A percentile compares a stretch with the other conserved stretches of the same genome.
phyloP scores from a whole-genome alignment of 2,113 vertebrate genomes.

The Chaetura pelagica region DNA sequence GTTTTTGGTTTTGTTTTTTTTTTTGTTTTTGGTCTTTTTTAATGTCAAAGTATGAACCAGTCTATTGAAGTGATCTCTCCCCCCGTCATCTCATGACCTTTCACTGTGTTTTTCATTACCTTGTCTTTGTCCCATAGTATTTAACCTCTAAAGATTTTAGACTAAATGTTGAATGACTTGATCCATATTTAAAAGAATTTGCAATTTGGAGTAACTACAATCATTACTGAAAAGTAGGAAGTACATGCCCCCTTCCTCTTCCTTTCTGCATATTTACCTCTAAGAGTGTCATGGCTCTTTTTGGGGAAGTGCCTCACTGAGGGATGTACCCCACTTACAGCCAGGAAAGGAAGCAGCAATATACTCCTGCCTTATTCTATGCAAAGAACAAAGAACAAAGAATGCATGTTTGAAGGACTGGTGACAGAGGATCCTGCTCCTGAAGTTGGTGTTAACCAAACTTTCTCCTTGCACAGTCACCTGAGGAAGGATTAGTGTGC shows the following conservation, averaged over 20 bases:
- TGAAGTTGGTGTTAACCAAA: background rate
- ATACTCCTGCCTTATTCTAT: background rate
- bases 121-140: background rate
- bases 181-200: background rate
- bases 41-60: background rate
- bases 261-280: background rate
- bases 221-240: background rate
- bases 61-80: background rate
- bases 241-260: too few relatives aligned
- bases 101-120: background rate
- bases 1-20: background rate
- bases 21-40: background rate
- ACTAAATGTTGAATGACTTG: background rate
- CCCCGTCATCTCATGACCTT: background rate
- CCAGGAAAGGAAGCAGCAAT: background rate
- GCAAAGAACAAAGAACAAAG: background rate
- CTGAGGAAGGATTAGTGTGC: rapidly evolving
- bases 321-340: rapidly evolving
- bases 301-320: background rate
- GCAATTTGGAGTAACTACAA: background rate
- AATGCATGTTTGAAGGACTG: background rate
- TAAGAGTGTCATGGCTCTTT: background rate
- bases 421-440: background rate
- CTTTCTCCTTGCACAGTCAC: background rate
- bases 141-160: background rate